Evolutionary conservation across 2,888 invertebrate species (phyloP).

Genomic region (Omphaloscelis lunosa): DNA sequence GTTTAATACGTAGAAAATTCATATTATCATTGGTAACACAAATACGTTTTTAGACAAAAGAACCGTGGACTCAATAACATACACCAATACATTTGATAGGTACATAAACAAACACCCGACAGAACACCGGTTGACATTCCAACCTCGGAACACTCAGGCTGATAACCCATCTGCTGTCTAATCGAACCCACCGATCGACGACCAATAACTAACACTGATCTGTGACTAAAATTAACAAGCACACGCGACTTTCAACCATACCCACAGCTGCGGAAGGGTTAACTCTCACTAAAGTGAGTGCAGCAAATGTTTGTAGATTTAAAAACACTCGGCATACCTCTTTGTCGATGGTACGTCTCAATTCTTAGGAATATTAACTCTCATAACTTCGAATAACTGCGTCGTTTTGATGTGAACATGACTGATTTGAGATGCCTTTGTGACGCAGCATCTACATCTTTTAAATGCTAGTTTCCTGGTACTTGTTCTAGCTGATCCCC

Average conservation of each 20-base stretch:
- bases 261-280: constrained; percentile 56
- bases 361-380: constrained; percentile 83
- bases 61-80: constrained; percentile 32
- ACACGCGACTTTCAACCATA: constrained; percentile 64
- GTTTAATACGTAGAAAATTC: too few relatives aligned
- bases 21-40: not conserved
- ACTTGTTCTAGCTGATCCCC: not conserved
- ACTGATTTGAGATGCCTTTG: constrained; percentile 55
- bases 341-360: constrained; percentile 85
- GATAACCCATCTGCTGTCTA: constrained; percentile 84
- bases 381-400: constrained; percentile 71
- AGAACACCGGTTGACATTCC: constrained; percentile 76
- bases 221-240: constrained; percentile 1
- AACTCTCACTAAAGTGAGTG: constrained; percentile 24
- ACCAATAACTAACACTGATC: constrained; percentile 62
- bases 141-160: constrained; percentile 80
- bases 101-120: constrained; percentile 72
- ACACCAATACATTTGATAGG: constrained; percentile 66
- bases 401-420: constrained; percentile 67
- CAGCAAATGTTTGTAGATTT: constrained; percentile 55
- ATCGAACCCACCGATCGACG: constrained; percentile 82
- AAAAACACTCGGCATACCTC: constrained; percentile 79
- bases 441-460: constrained; percentile 23
- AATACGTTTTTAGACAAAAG: constrained; percentile 28
- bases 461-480: constrained; percentile 35